Base-by-base conservation (phyloP, 2,113 vertebrate species). In the Crotophaga sulcirostris region DNA sequence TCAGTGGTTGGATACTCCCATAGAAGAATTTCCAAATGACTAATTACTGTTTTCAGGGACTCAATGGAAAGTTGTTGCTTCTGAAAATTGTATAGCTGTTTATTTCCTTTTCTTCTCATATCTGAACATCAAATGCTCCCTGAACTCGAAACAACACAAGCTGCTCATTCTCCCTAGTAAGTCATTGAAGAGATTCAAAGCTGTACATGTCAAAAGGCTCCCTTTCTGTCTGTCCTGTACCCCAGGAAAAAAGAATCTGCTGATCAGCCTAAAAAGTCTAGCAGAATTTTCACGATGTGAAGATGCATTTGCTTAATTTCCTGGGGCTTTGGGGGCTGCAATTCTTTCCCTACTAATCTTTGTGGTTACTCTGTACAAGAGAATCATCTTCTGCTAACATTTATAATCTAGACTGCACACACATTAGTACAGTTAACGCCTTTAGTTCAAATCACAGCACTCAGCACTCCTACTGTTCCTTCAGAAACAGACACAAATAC, bases 371-470 rank as follows among this genome's bases (percentile, higher is more conserved):
- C 42, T 67, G 18, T 74, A 69, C 52, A 76, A 45, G 3, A 70
- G 11, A 78, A 58, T 63, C 11, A 66, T 66, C 28, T 49, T 23
- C 62, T 89, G 15, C 42, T 85, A 54, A 51, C 21, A 44, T 78
- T 85, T 83, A 24, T 49, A 77, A 87, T 25, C 10, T n/a, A 74
- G 36, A 62, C 19, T 76, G 52, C 26, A 88, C n/a, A 55, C 14
- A 45, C 9, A 79, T 31, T 24, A 69, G 31, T 52, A 26, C 28
- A 59, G 52, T 24, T 44, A 84, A 34, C 7, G 8, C 69, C 31
- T 62, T 87, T 80, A 81, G 54, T 63, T 94, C 58, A 92, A 91
- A 81, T 40, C 79, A 80, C 44, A 74, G 34, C 33, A 77, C 44
- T 90, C 85, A 59, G 68, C 56, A 78, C 24, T 89, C n/a, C 17